Conservation (phyloP, 2,888 invertebrate genomes). For the Apotomis capreana region DNA sequence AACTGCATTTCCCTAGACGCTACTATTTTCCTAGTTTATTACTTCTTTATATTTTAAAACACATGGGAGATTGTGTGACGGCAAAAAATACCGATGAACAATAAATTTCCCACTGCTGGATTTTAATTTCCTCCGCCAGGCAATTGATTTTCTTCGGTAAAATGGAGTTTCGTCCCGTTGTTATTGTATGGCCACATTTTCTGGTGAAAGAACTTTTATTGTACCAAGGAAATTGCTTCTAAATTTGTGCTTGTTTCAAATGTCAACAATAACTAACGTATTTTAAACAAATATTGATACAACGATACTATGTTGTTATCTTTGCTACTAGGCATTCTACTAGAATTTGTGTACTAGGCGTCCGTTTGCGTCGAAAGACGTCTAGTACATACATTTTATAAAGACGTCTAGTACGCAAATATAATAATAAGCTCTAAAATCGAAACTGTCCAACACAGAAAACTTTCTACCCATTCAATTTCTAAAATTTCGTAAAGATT, state of each 20-base stretch:
- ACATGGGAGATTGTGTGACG: constrained; percentile 20
- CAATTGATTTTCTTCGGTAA: constrained; percentile 33
- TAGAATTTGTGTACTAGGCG: no score
- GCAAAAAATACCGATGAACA: constrained; percentile 25
- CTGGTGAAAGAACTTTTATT: not conserved
- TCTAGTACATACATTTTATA: no score
- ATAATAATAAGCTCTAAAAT: no score
- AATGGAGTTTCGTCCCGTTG: constrained; percentile 11
- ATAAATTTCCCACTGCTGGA: constrained; percentile 22
- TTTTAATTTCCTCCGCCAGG: constrained; percentile 34
- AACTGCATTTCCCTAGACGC: not conserved
- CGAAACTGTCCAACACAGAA: no score
- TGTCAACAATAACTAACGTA: no score
- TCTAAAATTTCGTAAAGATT: no score
- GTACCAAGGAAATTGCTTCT: not conserved
- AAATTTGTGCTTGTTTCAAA: not conserved
- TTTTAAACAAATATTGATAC: no score
- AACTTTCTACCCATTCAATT: no score
- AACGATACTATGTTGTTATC: no score
- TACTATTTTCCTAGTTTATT: not conserved
- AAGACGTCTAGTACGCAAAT: no score
- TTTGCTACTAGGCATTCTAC: no score
- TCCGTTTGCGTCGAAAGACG: no score
- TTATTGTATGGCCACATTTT: constrained; percentile 22
- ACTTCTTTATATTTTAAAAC: constrained; percentile 12